Evolutionary conservation across 1,140 invertebrate genomes (phyloP).

Genomic region (Lucilia cuprina): DNA sequence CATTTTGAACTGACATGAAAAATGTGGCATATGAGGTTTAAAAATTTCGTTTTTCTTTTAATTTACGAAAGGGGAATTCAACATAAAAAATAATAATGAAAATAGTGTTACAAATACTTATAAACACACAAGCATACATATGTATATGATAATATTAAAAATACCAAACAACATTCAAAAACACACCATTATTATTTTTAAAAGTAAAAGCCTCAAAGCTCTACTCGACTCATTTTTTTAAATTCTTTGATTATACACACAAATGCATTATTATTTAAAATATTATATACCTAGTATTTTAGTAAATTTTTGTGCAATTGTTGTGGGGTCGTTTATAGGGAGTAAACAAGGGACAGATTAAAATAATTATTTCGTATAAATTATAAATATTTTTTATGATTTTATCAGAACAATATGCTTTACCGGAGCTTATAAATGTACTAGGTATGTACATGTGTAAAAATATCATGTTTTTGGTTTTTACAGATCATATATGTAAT

Average conservation of each 20-base stretch:
- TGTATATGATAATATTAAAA: background rate
- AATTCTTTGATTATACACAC: background rate
- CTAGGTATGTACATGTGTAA: background rate
- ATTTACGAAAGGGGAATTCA: background rate
- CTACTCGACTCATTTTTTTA: background rate
- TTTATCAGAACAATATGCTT: background rate
- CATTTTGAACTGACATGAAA: background rate
- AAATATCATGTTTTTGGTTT: background rate
- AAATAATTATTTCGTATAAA: too few relatives aligned
- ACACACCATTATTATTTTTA: background rate
- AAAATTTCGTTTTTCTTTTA: background rate
- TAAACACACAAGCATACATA: background rate
- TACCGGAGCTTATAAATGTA: background rate
- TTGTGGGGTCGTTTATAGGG: too few relatives aligned
- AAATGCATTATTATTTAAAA: background rate
- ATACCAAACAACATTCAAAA: background rate
- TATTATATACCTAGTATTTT: too few relatives aligned
- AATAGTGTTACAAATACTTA: background rate
- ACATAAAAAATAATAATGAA: background rate
- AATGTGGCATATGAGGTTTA: background rate
- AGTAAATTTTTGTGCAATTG: too few relatives aligned
- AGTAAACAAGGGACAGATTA: too few relatives aligned
- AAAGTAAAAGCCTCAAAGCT: constrained; percentile 12
- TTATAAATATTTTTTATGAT: too few relatives aligned
- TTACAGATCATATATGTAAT: background rate